Evolutionary conservation across 2,113 vertebrate species (phyloP), one percentile per base, ranked within the genome.

Genomic region (Columba janthina): DNA sequence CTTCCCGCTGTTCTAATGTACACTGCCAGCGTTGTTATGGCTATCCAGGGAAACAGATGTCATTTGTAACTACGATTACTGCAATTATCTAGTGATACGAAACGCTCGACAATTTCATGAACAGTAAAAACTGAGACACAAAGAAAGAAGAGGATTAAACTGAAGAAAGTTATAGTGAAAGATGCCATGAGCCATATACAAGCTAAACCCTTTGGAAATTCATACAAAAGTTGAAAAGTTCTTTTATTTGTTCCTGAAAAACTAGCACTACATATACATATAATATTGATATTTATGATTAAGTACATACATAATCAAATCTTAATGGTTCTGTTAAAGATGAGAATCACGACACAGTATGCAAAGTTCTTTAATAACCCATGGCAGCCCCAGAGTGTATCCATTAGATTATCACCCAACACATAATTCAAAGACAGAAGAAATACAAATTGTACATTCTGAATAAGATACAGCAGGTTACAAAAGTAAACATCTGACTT

Each of bases 31-130:
- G 0, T 31, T 85, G 67, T 79, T 92, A 92, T 12, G 66, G 54
- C 71, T 87, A 75, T 56, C 93, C 85, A 92, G 89, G 93, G 89
- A 94, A 91, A 85, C 7, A 69, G 46, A 88, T 76, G 71, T 42
- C 40, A 94, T 66, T 51, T 89, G 26, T 65, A 85, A 89, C 80
- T 54, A 82, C 70, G 72, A 75, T 88, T 76, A 78, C 61, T 57
- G 58, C 81, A 88, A 79, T 73, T 85, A 89, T 8, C 80, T 67
- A 81, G 32, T 28, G 60, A 71, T 69, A 65, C 44, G 90, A 95
- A 94, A 82, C 53, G 13, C 57, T 40, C 34, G 6, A 28, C 38
- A 46, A 56, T 54, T 60, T 60, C 67, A 88, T 12, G 5, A 71
- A 56, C 48, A 88, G 48, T 42, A 50, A 90, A 85, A 90, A 95